Evolutionary conservation across 2,888 invertebrate species (phyloP), one percentile per base, ranked within the genome.

Genomic region (Tanytarsus gracilentus): DNA sequence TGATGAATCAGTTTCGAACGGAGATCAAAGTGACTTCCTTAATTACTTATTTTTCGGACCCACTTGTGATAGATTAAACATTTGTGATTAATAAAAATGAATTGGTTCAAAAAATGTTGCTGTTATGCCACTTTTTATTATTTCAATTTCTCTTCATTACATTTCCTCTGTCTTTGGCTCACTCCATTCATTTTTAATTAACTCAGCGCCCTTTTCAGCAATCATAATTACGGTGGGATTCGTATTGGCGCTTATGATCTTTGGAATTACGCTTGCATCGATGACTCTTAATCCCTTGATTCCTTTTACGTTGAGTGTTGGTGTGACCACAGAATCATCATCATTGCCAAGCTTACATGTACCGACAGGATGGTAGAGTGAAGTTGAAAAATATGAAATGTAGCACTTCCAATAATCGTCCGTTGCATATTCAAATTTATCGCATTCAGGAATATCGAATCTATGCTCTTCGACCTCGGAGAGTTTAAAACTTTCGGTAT

Each of bases 351-450:
- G 86, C 67, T 84, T 84, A 58, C 81, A 81, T 0, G 87, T 86
- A 0, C 86, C 81, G 1, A 78, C 73, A 1, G 82, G 84, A 68
- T 86, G 84, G 66, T 83, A 88, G 53, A 83, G 79, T 0, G 86
- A 85, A 53, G 78, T 76, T 0, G 81, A 80, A 61, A 79, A 76
- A 67, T 86, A 84, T n/a, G 81, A 73, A 63, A 75, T 72, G 53
- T 82, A 80, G 64, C 89, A 89, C 33, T 77, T 78, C 82, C 85
- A 84, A 68, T 86, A 88, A 4, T 77, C 77, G 66, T 85, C 83
- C 1, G 80, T 78, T 30, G 75, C 72, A 64, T 80, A 79, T 49
- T 68, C 70, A 49, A 76, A 70, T 9, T 76, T 69, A 21, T 75
- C 73, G 67, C 84, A 84, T 29, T 58, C 58, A 11, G 27, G 23